phyloP scores from a whole-genome alignment of 2,888 invertebrate genomes.

The Meiosimyza decipiens region DNA sequence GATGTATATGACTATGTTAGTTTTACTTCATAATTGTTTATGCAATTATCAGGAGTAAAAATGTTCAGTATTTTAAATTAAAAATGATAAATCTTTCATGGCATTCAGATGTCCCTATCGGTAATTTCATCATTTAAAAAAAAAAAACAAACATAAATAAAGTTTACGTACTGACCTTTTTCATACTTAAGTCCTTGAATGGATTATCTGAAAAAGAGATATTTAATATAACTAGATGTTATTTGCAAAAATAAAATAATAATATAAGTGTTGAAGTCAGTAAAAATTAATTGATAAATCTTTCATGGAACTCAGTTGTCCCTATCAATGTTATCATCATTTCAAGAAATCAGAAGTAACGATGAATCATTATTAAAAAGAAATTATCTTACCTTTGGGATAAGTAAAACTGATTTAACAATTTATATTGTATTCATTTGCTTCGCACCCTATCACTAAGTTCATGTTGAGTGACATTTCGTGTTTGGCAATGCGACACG shows the following conservation, averaged over 20 bases:
- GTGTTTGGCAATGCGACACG: too few species aligned
- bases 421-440: too few species aligned
- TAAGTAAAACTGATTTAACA: too few species aligned
- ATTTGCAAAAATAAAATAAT: background rate
- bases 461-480: too few species aligned
- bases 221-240: background rate
- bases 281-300: conserved; percentile 43
- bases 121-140: conserved; percentile 32
- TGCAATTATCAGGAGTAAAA: background rate
- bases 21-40: too few species aligned
- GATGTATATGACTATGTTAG: too few species aligned
- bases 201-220: background rate
- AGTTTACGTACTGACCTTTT: background rate
- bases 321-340: conserved; percentile 42
- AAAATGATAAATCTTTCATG: conserved; percentile 46
- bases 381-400: too few species aligned
- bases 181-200: background rate
- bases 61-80: conserved; percentile 20
- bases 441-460: too few species aligned
- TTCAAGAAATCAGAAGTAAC: background rate
- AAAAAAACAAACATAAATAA: background rate
- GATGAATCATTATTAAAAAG: too few species aligned
- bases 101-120: conserved; percentile 44
- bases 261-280: background rate
- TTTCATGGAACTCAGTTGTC: conserved; percentile 44